Conservation (phyloP, 2,113 vertebrate species). For the Dipodomys merriami region DNA sequence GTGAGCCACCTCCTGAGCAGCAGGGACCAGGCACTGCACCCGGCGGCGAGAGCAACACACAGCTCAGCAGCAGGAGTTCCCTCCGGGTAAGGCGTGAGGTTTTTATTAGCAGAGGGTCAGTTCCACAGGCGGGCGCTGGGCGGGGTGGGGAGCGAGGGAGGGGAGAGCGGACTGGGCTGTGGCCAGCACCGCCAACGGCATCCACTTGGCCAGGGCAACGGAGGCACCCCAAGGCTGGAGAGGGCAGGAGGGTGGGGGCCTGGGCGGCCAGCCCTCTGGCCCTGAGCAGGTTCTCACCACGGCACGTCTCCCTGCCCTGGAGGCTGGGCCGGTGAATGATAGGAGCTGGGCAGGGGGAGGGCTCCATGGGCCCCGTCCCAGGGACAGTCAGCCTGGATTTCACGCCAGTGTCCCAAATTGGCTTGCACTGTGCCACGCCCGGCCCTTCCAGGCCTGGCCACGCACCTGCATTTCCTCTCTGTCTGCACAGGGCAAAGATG, state of each 20-base stretch:
- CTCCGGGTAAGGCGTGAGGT: too few relatives aligned
- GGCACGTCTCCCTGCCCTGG: not conserved
- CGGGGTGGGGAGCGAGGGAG: fast-evolving
- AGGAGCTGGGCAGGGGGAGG: fast-evolving
- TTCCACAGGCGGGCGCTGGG: too few relatives aligned
- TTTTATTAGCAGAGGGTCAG: too few relatives aligned
- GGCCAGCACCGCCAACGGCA: not conserved
- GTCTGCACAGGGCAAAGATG: not conserved
- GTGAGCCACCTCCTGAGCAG: too few relatives aligned
- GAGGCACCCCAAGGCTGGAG: fast-evolving
- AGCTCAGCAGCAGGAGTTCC: too few relatives aligned
- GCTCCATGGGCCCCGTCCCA: fast-evolving
- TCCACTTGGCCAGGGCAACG: too few relatives aligned
- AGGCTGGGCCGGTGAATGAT: fast-evolving
- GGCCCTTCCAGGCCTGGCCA: too few relatives aligned
- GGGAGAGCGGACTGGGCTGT: fast-evolving
- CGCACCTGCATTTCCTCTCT: too few relatives aligned
- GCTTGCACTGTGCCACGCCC: fast-evolving
- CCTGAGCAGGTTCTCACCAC: fast-evolving
- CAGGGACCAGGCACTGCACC: too few relatives aligned
- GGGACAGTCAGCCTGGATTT: not conserved
- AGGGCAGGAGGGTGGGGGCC: not conserved
- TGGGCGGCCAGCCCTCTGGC: too few relatives aligned
- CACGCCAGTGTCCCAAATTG: not conserved
- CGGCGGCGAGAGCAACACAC: too few relatives aligned